A percentile compares a stretch with the other conserved stretches of the same genome.
phyloP scores from a whole-genome alignment of 2,797 vertebrate genomes.

The Clarias platycephalus region DNA sequence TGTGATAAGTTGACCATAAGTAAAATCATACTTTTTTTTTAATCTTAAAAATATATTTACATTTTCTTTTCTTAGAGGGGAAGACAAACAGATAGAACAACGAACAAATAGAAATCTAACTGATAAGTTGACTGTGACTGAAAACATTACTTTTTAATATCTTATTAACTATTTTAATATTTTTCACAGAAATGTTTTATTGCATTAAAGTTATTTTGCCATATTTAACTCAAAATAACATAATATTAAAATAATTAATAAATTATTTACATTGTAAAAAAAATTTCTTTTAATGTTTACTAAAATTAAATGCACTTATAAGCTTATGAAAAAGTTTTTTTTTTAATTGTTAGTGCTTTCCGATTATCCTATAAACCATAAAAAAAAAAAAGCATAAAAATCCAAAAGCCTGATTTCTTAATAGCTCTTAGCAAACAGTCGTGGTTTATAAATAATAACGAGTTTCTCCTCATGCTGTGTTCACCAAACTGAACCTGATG shows the following conservation, averaged over 20 bases:
- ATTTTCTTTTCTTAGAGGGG: no score
- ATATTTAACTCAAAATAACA: background rate
- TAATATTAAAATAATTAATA: background rate
- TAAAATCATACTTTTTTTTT: background rate
- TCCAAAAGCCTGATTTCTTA: background rate
- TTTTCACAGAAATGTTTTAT: background rate
- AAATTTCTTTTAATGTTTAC: background rate
- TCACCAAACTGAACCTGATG: background rate
- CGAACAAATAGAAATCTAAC: background rate
- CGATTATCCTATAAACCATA: background rate
- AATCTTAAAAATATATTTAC: no score
- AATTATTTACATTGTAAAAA: background rate
- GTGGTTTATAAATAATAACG: background rate
- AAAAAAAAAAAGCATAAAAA: background rate
- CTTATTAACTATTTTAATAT: background rate
- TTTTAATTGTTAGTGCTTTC: background rate
- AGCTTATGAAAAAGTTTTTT: background rate
- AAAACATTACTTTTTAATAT: background rate
- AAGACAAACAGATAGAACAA: no score
- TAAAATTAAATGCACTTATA: background rate
- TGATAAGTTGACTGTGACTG: background rate
- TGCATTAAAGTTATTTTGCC: background rate
- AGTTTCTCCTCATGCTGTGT: background rate
- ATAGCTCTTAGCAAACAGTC: background rate
- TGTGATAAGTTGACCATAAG: background rate